Evolutionary conservation across 2,113 vertebrate genomes (phyloP).

Genomic region (Hydrolagus affinis): DNA sequence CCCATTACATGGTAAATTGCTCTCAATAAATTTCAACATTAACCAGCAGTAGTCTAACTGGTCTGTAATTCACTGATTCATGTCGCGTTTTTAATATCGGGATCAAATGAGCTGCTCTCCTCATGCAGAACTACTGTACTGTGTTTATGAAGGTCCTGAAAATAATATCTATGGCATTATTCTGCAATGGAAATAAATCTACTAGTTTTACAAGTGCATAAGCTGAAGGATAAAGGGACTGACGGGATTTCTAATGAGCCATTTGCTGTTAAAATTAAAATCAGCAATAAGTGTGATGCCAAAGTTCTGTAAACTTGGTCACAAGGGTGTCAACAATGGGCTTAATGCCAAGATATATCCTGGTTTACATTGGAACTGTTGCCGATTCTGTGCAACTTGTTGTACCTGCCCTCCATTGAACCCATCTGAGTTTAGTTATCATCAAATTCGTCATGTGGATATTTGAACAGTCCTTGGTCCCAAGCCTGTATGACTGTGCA

Average conservation of each 20-base stretch:
- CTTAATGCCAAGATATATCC: neutral
- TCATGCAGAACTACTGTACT: no score
- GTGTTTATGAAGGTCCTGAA: no score
- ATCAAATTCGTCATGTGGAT: neutral
- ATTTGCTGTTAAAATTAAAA: no score
- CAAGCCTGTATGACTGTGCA: no score
- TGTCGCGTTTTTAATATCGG: no score
- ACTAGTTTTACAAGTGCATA: no score
- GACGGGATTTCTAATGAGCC: no score
- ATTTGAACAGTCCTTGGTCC: neutral
- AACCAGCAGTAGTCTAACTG: neutral
- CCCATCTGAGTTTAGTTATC: neutral
- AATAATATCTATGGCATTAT: no score
- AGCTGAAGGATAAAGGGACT: no score
- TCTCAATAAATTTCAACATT: neutral
- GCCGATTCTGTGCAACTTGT: neutral
- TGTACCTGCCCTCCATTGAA: neutral
- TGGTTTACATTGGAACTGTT: neutral
- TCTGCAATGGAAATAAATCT: no score
- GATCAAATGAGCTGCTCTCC: no score
- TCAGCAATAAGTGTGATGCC: no score
- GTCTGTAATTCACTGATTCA: conserved; percentile 3
- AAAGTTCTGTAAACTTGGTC: neutral
- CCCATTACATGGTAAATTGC: neutral
- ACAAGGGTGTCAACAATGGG: neutral